Conservation (phyloP, 2,888 invertebrate species). For the Phorcus lineatus region DNA sequence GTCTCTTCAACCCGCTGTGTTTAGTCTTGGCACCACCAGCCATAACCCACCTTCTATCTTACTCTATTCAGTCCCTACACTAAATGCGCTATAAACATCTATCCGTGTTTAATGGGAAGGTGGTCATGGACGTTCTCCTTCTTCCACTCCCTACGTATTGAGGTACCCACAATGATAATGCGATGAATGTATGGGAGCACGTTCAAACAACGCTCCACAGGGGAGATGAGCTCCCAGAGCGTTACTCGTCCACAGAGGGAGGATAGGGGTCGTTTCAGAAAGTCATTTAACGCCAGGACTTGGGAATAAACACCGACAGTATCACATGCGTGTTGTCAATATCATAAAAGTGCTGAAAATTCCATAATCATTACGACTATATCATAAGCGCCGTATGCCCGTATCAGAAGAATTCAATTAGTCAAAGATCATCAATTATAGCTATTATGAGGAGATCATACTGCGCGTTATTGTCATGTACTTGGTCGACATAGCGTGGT, state of each 20-base stretch:
- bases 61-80: not conserved
- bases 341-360: too few relatives aligned
- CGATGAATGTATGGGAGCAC: conserved; percentile 13
- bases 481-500: too few relatives aligned
- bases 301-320: too few relatives aligned
- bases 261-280: not conserved
- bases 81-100: conserved; percentile 3
- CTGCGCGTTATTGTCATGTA: too few relatives aligned
- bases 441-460: too few relatives aligned
- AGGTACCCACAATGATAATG: not conserved
- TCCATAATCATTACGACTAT: too few relatives aligned
- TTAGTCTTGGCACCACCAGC: not conserved
- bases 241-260: not conserved
- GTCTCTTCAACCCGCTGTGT: not conserved
- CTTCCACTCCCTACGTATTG: not conserved
- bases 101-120: not conserved
- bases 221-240: not conserved
- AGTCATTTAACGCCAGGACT: not conserved
- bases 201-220: not conserved
- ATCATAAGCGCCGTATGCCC: too few relatives aligned
- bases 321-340: too few relatives aligned
- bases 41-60: not conserved
- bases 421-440: too few relatives aligned
- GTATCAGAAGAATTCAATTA: too few relatives aligned
- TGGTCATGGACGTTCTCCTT: not conserved